These are phyloP conservation scores for Clarias fuscus DNA, from an alignment of 2,797 vertebrate species.

Conservation along the genomic window DNA sequence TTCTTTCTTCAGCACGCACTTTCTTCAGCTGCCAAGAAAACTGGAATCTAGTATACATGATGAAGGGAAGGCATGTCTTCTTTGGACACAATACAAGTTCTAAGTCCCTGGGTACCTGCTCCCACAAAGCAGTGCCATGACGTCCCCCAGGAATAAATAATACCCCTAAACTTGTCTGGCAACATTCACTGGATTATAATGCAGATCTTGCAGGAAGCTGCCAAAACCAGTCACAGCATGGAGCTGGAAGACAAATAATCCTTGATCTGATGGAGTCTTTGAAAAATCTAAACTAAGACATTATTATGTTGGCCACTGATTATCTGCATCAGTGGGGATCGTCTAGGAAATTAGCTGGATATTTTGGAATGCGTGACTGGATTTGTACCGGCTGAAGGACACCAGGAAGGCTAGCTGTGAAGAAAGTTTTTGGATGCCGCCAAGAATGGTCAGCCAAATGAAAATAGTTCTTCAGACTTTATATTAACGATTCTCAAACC, in stretches of 20 bases:
- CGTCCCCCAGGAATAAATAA: conserved; percentile 78
- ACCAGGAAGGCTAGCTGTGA: conserved; percentile 25
- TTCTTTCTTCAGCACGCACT: conserved; percentile 59
- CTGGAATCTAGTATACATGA: conserved; percentile 69
- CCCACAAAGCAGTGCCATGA: conserved; percentile 74
- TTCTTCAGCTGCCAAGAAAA: conserved; percentile 76
- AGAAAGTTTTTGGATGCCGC: conserved; percentile 29
- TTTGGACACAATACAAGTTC: conserved; percentile 72
- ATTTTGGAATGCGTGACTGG: conserved; percentile 46
- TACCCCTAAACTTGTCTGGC: conserved; percentile 71
- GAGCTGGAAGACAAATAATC: conserved; percentile 65
- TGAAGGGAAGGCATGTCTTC: conserved; percentile 76
- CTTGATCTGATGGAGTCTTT: conserved; percentile 65
- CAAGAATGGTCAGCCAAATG: conserved; percentile 1
- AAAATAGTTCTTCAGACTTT: background rate
- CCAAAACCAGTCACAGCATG: conserved; percentile 65
- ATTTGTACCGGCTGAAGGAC: conserved; percentile 49
- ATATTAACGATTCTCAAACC: background rate
- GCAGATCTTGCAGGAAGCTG: conserved; percentile 69
- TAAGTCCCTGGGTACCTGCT: conserved; percentile 74
- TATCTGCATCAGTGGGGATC: conserved; percentile 49
- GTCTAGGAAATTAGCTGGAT: conserved; percentile 44
- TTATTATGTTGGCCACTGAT: conserved; percentile 47
- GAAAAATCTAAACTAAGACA: conserved; percentile 72
- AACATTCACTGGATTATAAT: conserved; percentile 78